phyloP scores from a whole-genome alignment of 2,113 vertebrate genomes.

The Podocnemis expansa region DNA sequence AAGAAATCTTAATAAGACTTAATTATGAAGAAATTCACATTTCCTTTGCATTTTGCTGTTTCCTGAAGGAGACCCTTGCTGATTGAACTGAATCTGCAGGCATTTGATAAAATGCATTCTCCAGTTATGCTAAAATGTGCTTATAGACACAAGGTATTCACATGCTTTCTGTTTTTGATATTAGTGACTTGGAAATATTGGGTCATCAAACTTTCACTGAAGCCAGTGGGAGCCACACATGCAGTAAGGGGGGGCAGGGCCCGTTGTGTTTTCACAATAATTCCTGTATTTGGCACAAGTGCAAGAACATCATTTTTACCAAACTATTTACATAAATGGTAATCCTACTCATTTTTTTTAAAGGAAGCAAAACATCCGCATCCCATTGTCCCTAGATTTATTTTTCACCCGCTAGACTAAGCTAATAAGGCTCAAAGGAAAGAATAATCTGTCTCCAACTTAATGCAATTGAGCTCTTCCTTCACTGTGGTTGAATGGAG shows the following conservation, averaged over 20 bases:
- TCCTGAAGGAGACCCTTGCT: not conserved
- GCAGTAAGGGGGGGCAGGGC: not conserved
- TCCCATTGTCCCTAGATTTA: not conserved
- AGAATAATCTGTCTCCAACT: not conserved
- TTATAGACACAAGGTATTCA: not conserved
- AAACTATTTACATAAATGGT: constrained; percentile 36
- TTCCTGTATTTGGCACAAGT: constrained; percentile 42
- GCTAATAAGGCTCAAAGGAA: not conserved
- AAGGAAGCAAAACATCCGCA: constrained; percentile 31
- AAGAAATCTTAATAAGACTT: not conserved
- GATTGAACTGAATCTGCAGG: not conserved
- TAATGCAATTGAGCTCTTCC: not conserved
- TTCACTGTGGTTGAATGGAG: not conserved
- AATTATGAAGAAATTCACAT: not conserved
- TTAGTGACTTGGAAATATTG: not conserved
- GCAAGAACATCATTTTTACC: constrained; percentile 6
- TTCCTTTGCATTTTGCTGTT: not conserved
- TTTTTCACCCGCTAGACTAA: not conserved
- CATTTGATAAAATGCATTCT: constrained; percentile 8
- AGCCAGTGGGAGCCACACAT: not conserved
- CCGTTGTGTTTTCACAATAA: constrained; percentile 10
- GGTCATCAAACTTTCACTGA: constrained; percentile 7
- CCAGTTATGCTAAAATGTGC: not conserved
- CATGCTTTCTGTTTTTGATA: not conserved
- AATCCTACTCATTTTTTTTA: constrained; percentile 11